Conservation (phyloP, 2,888 invertebrate species). For the Aspidiotus destructor region DNA sequence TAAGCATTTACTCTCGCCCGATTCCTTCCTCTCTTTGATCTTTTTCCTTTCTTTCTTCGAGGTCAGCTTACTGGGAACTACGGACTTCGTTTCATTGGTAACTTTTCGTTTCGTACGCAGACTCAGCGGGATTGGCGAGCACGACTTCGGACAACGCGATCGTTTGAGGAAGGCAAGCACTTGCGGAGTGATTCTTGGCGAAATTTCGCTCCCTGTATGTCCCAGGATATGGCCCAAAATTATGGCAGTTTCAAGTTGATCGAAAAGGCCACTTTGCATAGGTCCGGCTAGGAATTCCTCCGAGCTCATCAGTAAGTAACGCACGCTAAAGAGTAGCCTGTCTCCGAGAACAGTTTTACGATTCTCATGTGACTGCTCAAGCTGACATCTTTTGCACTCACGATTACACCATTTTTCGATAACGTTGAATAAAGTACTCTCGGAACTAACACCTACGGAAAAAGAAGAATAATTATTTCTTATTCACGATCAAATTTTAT, state of each 20-base stretch:
- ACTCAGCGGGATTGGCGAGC: constrained; percentile 46
- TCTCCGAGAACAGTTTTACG: constrained; percentile 46
- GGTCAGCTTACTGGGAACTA: constrained; percentile 43
- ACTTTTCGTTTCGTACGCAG: constrained; percentile 41
- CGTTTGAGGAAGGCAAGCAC: constrained; percentile 46
- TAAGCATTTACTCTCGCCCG: constrained; percentile 44
- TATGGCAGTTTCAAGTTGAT: constrained; percentile 46
- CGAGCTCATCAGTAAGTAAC: constrained; percentile 57
- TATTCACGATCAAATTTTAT: no score
- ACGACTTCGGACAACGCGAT: constrained; percentile 44
- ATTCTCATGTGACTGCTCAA: constrained; percentile 47
- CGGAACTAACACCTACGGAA: constrained; percentile 46
- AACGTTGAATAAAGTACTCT: constrained; percentile 53
- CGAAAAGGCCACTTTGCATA: constrained; percentile 48
- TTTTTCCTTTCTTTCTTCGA: constrained; percentile 38
- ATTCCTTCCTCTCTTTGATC: constrained; percentile 39
- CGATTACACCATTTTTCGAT: constrained; percentile 53
- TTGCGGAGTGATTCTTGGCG: constrained; percentile 40
- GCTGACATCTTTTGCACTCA: constrained; percentile 48
- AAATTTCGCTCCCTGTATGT: constrained; percentile 33
- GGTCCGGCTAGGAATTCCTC: constrained; percentile 54
- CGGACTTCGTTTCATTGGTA: constrained; percentile 41
- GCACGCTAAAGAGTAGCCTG: constrained; percentile 50
- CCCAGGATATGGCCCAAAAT: constrained; percentile 39
- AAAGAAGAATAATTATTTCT: background rate